Base-by-base conservation (phyloP, 2,113 vertebrate species). In the Misgurnus mizolepis region DNA sequence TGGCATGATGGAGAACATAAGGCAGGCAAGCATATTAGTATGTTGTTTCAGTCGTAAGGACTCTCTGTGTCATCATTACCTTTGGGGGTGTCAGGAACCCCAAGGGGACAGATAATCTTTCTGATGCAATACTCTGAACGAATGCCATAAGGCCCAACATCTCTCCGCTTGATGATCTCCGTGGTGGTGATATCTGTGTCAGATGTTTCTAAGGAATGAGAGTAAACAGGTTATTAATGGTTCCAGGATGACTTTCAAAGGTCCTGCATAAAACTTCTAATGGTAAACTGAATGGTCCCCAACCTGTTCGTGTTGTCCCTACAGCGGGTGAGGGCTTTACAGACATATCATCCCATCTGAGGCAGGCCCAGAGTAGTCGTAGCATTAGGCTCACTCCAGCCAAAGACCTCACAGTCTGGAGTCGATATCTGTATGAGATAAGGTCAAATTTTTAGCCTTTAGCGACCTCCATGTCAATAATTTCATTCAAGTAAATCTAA, bases 71-170 rank as follows among this genome's bases (percentile, higher is more conserved):
- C 17, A 40, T 2, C 39, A 15, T 79, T 91, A 99, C 98, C 98
- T 95, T 99, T 99, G 0, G 97, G 97, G 47, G 97, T 95, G 85
- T 99, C 98, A 40, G 98, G 98, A 78, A 96, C 94, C 80, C 97
- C 98, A n/a, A 99, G 95, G 50, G 98, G 98, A 82, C 98, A 99
- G 89, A 98, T 98, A 61, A 99, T 99, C 92, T 99, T 99, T 72
- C 98, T 94, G 85, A 99, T 96, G 87, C 98, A 99, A 85, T 99
- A 99, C 85, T 99, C 98, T 5, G 98, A 98, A 34, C 97, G 96
- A 87, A 99, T 97, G 73, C 96, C 97, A 0, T 99, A 98, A 0
- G 96, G 96, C 64, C 97, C 97, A 80, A 99, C 97, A 72, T 99
- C 98, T 76, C 97, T 93, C 9, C 98, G 91, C 84, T 99, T 99